Evolutionary conservation across 2,888 invertebrate species (phyloP), one percentile per base, ranked within the genome.

Genomic region (Morpho achilles): DNA sequence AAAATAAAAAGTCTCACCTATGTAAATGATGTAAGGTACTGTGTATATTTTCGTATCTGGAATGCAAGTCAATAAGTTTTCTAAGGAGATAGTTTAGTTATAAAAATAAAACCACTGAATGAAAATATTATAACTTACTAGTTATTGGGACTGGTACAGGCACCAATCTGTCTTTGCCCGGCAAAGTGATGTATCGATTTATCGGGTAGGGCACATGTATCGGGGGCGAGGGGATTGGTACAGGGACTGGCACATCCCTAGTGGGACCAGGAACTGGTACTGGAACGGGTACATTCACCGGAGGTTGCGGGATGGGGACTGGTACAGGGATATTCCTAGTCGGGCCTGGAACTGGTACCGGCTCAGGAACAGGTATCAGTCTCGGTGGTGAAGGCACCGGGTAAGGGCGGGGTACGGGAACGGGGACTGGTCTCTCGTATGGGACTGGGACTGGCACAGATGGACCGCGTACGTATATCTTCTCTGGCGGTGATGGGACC

Each of bases 11-110:
- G n/a, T 42, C 84, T 80, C 69, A 87, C 87, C 71, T 40, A 87
- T 68, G 63, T 80, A 87, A 50, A 82, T 69, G 56, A 87, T 75
- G 8, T 77, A 67, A 9, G 80, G 78, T 5, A 86, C 84, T 0
- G 80, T 75, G 59, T 76, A 77, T 51, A 69, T 65, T 56, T 74
- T 76, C 16, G 71, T 74, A 23, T 68, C 86, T 82, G 76, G 23
- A 77, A 82, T 60, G 56, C 51, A 58, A 50, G 50, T 22, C 54
- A 59, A 6, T 40, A 47, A 54, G 10, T 44, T 7, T 51, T 53
- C 42, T 45, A 8, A 50, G 40, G 7, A 45, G 1, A n/a, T 4
- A 44, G 7, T 6, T 16, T 7, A 41, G 40, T 46, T 1, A 3
- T 50, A 40, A 40, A 40, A 40, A 50, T 10, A 10, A n/a, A 40